phyloP scores from a whole-genome alignment of 2,113 vertebrate genomes.

The Salvelinus namaycush region DNA sequence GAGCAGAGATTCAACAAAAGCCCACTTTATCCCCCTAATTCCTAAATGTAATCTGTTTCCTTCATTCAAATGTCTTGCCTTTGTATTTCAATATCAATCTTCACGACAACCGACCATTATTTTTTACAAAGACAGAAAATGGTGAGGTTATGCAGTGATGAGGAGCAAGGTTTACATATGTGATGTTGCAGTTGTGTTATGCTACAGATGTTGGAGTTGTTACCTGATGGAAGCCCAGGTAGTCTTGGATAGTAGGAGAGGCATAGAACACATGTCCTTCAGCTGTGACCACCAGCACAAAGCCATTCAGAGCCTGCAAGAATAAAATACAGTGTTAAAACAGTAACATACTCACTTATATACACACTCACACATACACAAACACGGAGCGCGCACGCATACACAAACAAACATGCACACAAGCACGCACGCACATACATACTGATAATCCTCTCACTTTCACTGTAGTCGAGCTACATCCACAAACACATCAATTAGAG shows the following conservation, averaged over 20 bases:
- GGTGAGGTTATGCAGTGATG: background rate
- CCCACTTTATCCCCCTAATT: background rate
- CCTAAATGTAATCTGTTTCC: background rate
- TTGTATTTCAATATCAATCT: background rate
- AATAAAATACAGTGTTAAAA: background rate
- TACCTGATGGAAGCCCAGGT: conserved; percentile 80
- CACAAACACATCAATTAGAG: background rate
- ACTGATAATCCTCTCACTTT: background rate
- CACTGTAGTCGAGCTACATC: background rate
- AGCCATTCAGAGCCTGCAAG: conserved; percentile 73
- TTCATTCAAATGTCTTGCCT: background rate
- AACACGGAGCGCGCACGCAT: background rate
- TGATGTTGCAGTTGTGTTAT: background rate
- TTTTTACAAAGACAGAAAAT: background rate
- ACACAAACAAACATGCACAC: background rate
- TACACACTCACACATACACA: background rate
- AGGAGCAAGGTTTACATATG: background rate
- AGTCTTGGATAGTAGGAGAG: conserved; percentile 74
- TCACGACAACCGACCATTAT: background rate
- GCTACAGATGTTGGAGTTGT: conserved; percentile 9
- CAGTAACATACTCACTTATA: no score
- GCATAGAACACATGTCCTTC: conserved; percentile 72
- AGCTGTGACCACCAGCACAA: conserved; percentile 70
- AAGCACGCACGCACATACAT: conserved; percentile 13
- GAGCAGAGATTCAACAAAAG: background rate